A percentile compares a stretch with the other conserved stretches of the same genome.
Evolutionary conservation across 2,113 vertebrate species (phyloP).

Genomic region (Orientallactaga bullata): DNA sequence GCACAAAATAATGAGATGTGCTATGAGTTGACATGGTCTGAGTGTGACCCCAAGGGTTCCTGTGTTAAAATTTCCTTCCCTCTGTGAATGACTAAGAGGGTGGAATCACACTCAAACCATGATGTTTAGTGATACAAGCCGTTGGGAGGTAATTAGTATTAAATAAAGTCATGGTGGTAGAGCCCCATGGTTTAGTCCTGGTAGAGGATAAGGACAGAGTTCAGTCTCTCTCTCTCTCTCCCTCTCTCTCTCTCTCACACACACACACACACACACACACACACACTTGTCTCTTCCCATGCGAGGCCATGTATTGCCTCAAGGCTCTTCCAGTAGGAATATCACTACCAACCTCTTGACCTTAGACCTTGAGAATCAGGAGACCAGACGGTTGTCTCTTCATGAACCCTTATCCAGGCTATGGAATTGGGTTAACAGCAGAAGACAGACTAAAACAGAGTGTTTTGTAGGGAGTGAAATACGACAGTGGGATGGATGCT

Average conservation of each 20-base stretch:
- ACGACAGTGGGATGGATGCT: fast-evolving
- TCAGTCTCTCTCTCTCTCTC: too few relatives aligned
- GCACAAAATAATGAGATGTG: too few relatives aligned
- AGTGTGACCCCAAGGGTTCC: background rate
- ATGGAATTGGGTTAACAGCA: background rate
- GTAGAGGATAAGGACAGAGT: background rate
- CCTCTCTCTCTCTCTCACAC: background rate
- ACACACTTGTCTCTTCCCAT: background rate
- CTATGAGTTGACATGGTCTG: background rate
- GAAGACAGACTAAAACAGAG: background rate
- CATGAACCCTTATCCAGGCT: too few relatives aligned
- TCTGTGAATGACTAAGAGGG: background rate
- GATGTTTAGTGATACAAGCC: background rate
- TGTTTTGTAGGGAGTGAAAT: background rate
- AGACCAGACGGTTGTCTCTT: background rate
- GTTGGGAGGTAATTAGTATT: background rate
- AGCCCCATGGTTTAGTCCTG: background rate
- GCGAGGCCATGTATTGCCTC: background rate
- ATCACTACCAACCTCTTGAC: background rate
- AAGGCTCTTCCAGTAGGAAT: background rate
- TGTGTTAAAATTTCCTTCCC: background rate
- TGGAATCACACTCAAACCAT: background rate
- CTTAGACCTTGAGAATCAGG: background rate
- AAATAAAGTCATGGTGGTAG: background rate
- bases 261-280: background rate